phyloP scores from a whole-genome alignment of 2,797 vertebrate species.

The Rhinophrynus dorsalis region DNA sequence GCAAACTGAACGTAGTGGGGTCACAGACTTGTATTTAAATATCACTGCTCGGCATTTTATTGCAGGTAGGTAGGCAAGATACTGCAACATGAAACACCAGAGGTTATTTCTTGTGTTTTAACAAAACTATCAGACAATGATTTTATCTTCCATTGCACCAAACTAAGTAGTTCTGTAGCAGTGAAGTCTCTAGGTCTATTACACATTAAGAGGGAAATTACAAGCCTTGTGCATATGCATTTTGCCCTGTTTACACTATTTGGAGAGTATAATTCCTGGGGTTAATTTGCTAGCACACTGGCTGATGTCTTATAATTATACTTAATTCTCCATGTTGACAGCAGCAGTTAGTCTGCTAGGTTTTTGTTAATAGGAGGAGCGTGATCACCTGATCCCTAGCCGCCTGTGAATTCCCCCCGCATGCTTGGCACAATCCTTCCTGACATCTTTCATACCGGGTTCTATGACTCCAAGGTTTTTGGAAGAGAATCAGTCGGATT shows the following conservation, averaged over 20 bases:
- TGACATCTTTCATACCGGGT: background rate
- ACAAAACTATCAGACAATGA: background rate
- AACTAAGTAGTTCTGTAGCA: background rate
- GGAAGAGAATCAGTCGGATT: conserved; percentile 5
- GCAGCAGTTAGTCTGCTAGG: background rate
- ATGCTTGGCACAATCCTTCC: background rate
- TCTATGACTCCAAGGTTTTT: background rate
- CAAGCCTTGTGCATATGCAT: background rate
- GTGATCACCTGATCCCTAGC: background rate
- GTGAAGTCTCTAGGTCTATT: conserved; percentile 6
- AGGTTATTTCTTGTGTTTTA: conserved; percentile 1
- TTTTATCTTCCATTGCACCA: conserved; percentile 15
- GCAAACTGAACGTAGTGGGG: conserved; percentile 23
- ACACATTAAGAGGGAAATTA: conserved; percentile 30
- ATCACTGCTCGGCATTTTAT: conserved; percentile 17
- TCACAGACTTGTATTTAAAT: conserved; percentile 27
- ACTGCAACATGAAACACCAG: conserved; percentile 4
- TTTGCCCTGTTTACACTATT: conserved; percentile 14
- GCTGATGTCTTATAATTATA: conserved; percentile 27
- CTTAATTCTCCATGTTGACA: conserved; percentile 25
- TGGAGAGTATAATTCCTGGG: conserved; percentile 5
- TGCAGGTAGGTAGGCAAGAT: conserved; percentile 2
- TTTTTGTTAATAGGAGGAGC: background rate
- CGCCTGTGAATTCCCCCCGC: background rate
- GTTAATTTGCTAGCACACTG: conserved; percentile 31